Conservation (phyloP, 2,888 invertebrate species). For the Drosophila cyrtoloma region DNA sequence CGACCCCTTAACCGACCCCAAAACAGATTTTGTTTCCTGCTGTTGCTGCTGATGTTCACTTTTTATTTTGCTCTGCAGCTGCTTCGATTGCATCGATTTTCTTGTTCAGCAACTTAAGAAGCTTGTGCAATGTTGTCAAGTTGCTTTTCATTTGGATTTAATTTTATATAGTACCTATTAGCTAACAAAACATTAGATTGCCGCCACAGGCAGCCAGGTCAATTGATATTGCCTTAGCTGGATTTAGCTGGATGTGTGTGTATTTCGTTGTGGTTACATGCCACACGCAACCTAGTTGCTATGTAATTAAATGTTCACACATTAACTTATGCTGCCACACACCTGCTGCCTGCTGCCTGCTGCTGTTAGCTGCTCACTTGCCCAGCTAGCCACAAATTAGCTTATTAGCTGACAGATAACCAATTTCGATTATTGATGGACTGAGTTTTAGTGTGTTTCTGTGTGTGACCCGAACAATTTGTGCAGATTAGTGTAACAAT, state of each 20-base stretch:
- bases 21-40: conserved; percentile 52
- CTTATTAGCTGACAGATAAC: conserved; percentile 21
- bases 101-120: conserved; percentile 39
- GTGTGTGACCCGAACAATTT: conserved; percentile 16
- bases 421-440: conserved; percentile 39
- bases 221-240: conserved; percentile 36
- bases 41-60: conserved; percentile 3
- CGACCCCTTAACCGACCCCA: not conserved
- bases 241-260: not conserved
- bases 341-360: conserved; percentile 15
- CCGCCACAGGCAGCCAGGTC: conserved; percentile 50
- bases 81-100: conserved; percentile 79
- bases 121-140: conserved; percentile 47
- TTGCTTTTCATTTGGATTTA: conserved; percentile 69
- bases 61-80: conserved; percentile 19
- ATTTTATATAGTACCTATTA: conserved; percentile 48
- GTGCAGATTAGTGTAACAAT: conserved; percentile 23
- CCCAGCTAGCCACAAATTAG: conserved; percentile 20
- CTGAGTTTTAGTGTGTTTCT: not conserved
- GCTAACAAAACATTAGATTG: conserved; percentile 21
- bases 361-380: conserved; percentile 27
- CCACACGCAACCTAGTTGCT: conserved; percentile 36
- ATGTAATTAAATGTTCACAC: conserved; percentile 50
- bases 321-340: conserved; percentile 57
- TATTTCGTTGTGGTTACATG: conserved; percentile 40